A percentile compares a stretch with the other conserved stretches of the same genome.
Conservation (phyloP, 2,797 vertebrate species). For the Sebastes itinus region DNA sequence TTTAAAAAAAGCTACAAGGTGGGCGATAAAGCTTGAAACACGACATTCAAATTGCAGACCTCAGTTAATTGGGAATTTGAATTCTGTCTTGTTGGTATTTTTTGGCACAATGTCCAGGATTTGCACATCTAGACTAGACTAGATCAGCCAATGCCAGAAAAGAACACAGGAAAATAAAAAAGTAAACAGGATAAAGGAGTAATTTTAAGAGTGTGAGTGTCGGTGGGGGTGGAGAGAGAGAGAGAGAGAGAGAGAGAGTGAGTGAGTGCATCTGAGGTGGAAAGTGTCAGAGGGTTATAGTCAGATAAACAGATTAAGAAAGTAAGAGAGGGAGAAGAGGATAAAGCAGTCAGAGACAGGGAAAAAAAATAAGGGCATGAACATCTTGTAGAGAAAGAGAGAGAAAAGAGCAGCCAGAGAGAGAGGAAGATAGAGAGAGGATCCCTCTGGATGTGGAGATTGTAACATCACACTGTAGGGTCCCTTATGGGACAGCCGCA, state of each 20-base stretch:
- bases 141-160: not conserved
- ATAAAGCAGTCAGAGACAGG: constrained; percentile 42
- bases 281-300: constrained; percentile 48
- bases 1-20: not conserved
- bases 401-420: constrained; percentile 66
- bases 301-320: constrained; percentile 55
- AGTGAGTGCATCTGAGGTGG: constrained; percentile 9
- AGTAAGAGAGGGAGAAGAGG: constrained; percentile 33
- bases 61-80: not conserved
- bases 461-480: constrained; percentile 73
- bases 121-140: not conserved
- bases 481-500: constrained; percentile 75
- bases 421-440: constrained; percentile 45
- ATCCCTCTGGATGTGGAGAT: constrained; percentile 66
- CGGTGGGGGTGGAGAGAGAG: not conserved
- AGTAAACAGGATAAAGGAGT: constrained; percentile 32
- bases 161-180: constrained; percentile 13
- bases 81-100: not conserved
- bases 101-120: not conserved
- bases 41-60: not conserved
- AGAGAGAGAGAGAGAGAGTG: not conserved
- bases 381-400: constrained; percentile 42
- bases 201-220: constrained; percentile 20
- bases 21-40: not conserved
- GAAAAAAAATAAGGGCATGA: constrained; percentile 38